phyloP scores from a whole-genome alignment of 2,888 invertebrate species.

The Ryuthela nishihirai region DNA sequence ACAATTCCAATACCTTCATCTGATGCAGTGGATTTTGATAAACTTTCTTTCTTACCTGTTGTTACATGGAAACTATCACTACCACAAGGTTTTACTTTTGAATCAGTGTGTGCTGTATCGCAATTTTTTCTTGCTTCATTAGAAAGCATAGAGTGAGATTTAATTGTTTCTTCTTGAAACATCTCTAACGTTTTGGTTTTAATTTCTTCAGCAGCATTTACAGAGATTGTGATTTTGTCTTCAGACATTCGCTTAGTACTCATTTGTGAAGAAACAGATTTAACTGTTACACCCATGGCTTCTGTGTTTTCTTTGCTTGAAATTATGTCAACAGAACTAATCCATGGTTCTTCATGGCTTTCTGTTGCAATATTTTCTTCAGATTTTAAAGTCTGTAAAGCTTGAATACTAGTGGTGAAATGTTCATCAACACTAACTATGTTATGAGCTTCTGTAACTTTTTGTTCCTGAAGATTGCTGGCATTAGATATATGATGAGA shows the following conservation, averaged over 20 bases:
- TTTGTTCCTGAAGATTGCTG: constrained; percentile 14
- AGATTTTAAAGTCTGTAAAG: background rate
- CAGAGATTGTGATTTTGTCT: constrained; percentile 34
- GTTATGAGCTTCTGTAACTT: constrained; percentile 34
- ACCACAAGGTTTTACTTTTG: too few species aligned
- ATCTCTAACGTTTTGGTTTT: too few species aligned
- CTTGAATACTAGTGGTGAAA: constrained; percentile 6
- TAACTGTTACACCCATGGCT: constrained; percentile 13
- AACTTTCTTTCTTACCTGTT: too few species aligned
- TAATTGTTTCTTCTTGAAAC: too few species aligned
- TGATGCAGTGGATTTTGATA: too few species aligned
- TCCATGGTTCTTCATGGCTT: constrained; percentile 9
- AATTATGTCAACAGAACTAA: constrained; percentile 27
- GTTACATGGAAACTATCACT: too few species aligned
- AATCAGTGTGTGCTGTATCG: too few species aligned
- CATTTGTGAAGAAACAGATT: constrained; percentile 9
- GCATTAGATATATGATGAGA: constrained; percentile 22
- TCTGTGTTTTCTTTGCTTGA: too few species aligned
- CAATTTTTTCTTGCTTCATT: too few species aligned
- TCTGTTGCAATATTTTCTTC: background rate
- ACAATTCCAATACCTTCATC: too few species aligned
- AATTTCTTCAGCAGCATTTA: constrained; percentile 12
- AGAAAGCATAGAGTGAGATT: too few species aligned
- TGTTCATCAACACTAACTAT: constrained; percentile 28
- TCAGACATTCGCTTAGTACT: constrained; percentile 19